Evolutionary conservation across 2,797 vertebrate genomes (phyloP), one percentile per base, ranked within the genome.

Genomic region (Meriones psammophilus): DNA sequence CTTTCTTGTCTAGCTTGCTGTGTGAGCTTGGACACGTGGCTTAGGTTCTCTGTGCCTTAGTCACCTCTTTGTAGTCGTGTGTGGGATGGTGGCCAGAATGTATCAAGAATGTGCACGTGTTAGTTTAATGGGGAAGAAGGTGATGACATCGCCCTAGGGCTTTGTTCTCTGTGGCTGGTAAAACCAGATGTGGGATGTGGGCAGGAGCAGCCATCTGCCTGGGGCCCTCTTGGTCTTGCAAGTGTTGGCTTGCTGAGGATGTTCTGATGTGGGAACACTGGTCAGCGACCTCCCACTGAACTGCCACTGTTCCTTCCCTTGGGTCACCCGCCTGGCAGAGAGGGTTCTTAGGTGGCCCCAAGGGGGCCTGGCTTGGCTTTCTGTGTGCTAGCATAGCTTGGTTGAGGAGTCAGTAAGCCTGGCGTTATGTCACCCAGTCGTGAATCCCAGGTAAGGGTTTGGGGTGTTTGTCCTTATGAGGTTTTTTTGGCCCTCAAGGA

Each of bases 171-270:
- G 71, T 15, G 15, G 42, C 24, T 14, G 83, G 50, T 76, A 73
- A 87, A 86, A 85, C 66, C 88, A 79, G 89, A 46, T 86, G 73
- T 28, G 42, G 73, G 88, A 12, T 18, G 15, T 33, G 77, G 69
- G 91, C 46, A 14, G 86, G 58, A 56, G 46, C 17, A 5, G 60
- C 64, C 36, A 0, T 46, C 42, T 60, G 64, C 54, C 26, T 62
- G 13, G 33, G 62, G 33, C 15, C 18, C 5, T 0, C 13, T 80
- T 1, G 15, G 36, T 54, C 39, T 10, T 7, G 33, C 84, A 84
- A 84, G 66, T 26, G 42, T 15, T 64, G 60, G 18, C 58, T 66
- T 2, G 1, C 74, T 14, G 4, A 18, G 46, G 50, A 76, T 42
- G 22, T 24, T 0, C 28, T 15, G 42, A 69, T 20, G 28, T 50